Evolutionary conservation across 2,113 vertebrate genomes (phyloP).

Genomic region (Phalacrocorax carbo): DNA sequence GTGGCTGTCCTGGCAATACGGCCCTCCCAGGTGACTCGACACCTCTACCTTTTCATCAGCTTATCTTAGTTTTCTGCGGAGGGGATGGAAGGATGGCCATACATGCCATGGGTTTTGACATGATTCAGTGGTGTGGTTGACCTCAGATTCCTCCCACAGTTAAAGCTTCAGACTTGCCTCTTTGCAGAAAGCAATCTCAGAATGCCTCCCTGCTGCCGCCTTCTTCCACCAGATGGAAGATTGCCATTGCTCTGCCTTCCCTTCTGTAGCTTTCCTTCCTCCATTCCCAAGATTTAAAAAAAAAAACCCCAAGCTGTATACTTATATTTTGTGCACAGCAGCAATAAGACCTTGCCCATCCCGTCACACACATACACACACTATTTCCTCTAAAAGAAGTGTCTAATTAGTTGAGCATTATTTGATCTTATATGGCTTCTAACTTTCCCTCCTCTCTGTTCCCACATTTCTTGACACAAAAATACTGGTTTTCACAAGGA

Average conservation of each 20-base stretch:
- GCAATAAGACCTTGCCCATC: background rate
- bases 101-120: background rate
- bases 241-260: background rate
- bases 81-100: background rate
- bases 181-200: background rate
- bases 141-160: background rate
- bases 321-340: background rate
- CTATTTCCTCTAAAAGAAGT: background rate
- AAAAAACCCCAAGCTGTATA: background rate
- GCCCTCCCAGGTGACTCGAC: background rate
- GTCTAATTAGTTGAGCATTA: background rate
- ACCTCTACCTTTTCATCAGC: background rate
- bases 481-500: background rate
- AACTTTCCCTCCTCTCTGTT: background rate
- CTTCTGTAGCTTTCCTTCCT: background rate
- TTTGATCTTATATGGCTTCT: background rate
- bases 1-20: background rate
- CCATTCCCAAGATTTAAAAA: background rate
- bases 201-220: background rate
- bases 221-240: background rate
- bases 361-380: background rate
- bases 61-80: background rate
- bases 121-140: background rate
- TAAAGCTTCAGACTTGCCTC: background rate
- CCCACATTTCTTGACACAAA: background rate